Evolutionary conservation across 2,888 invertebrate species (phyloP).

Genomic region (Lottia gigantea): DNA sequence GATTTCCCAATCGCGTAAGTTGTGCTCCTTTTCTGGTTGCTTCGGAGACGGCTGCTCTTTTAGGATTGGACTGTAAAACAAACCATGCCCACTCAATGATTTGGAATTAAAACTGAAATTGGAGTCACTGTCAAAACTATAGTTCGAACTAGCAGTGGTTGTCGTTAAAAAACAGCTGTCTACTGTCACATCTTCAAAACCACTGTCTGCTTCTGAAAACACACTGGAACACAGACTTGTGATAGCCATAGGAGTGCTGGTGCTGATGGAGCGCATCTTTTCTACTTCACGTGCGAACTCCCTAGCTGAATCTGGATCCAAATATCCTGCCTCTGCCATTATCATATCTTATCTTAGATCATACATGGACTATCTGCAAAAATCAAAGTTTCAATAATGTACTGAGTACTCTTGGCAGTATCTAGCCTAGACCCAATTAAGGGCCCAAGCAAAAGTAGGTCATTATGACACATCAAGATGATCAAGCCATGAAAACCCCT

Average conservation of each 20-base stretch:
- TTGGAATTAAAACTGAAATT: background rate
- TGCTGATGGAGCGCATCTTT: slow-evolving; percentile 26
- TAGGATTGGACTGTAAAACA: background rate
- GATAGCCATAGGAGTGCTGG: slow-evolving; percentile 28
- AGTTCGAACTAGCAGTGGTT: background rate
- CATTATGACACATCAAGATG: no score
- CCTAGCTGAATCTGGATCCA: background rate
- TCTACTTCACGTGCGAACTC: background rate
- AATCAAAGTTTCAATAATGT: no score
- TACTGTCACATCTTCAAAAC: slow-evolving; percentile 23
- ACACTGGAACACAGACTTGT: slow-evolving; percentile 18
- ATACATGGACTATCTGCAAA: no score
- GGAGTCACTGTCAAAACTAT: background rate
- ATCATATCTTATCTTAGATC: no score
- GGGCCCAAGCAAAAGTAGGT: no score
- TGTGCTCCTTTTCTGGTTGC: slow-evolving; percentile 1
- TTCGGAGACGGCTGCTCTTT: background rate
- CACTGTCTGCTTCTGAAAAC: slow-evolving; percentile 22
- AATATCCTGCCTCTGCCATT: slow-evolving; percentile 10
- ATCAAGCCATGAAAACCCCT: no score
- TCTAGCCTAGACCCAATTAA: no score
- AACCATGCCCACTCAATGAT: background rate
- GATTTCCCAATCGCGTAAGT: slow-evolving; percentile 21
- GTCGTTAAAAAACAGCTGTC: slow-evolving; percentile 12
- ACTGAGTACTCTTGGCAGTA: no score